Percentiles rank a stretch among this genome's conserved stretches.
Evolutionary conservation across 2,113 vertebrate species (phyloP).

Genomic region (Naja naja): DNA sequence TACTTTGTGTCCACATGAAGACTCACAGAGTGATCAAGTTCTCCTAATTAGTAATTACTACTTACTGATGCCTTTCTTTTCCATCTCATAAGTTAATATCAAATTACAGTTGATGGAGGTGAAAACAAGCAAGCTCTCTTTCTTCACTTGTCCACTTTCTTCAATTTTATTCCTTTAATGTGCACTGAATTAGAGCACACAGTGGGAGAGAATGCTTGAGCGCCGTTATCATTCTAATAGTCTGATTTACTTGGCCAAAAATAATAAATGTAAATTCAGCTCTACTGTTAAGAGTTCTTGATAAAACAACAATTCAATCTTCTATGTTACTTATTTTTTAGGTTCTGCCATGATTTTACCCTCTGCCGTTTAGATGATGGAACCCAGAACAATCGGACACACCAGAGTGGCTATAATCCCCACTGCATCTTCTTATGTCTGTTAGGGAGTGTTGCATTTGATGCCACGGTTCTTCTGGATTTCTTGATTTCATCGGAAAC

Average conservation of each 20-base stretch:
- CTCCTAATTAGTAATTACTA: not conserved
- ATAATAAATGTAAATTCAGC: not conserved
- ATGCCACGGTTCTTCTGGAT: conserved; percentile 87
- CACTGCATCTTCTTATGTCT: conserved; percentile 88
- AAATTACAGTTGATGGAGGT: not conserved
- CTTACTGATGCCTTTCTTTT: not conserved
- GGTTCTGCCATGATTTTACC: conserved; percentile 1
- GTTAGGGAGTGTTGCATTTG: conserved; percentile 81
- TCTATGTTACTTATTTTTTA: conserved; percentile 52
- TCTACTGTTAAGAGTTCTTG: not conserved
- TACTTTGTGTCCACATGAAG: not conserved
- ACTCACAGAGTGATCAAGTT: not conserved
- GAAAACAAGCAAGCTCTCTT: not conserved
- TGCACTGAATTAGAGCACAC: not conserved
- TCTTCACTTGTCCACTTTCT: not conserved
- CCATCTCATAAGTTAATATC: not conserved
- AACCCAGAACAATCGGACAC: conserved; percentile 41
- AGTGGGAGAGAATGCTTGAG: not conserved
- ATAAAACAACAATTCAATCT: not conserved
- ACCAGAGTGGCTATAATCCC: conserved; percentile 79
- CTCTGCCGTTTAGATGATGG: conserved; percentile 34
- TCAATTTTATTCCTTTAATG: not conserved
- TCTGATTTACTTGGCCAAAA: too few species aligned
- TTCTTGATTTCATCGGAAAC: conserved; percentile 94
- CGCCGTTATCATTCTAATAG: not conserved